Percentiles rank a stretch among this genome's conserved stretches.
These are phyloP conservation scores for Lamproptera curius DNA, from an alignment of 2,888 invertebrate species.

Conservation along the genomic window DNA sequence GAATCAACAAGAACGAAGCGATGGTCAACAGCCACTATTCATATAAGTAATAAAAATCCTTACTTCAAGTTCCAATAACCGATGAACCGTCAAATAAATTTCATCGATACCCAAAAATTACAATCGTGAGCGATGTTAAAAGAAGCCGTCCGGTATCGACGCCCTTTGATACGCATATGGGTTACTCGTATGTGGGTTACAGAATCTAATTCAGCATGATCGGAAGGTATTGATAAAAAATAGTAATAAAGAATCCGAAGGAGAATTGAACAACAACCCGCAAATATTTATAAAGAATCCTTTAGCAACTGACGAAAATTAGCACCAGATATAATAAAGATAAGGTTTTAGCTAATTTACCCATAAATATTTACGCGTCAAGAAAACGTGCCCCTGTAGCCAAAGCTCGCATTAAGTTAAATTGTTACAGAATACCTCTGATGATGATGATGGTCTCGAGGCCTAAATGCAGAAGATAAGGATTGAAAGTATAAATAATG, in stretches of 20 bases:
- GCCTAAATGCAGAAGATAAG: conserved; percentile 10
- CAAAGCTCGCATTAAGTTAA: conserved; percentile 16
- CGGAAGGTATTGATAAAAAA: conserved; percentile 22
- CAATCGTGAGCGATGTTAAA: too few relatives aligned
- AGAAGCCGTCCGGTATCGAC: too few relatives aligned
- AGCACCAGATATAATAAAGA: conserved; percentile 21
- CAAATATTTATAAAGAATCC: conserved; percentile 21
- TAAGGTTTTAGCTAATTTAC: conserved; percentile 14
- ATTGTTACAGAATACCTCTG: conserved; percentile 9
- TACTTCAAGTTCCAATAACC: too few relatives aligned
- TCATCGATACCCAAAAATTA: too few relatives aligned
- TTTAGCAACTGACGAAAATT: conserved; percentile 12
- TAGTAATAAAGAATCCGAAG: conserved; percentile 25
- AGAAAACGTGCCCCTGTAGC: conserved; percentile 21
- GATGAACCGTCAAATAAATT: too few relatives aligned
- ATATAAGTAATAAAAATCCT: too few relatives aligned
- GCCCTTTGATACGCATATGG: too few relatives aligned
- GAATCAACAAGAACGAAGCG: too few relatives aligned
- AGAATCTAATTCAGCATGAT: too few relatives aligned
- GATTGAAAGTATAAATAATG: conserved; percentile 9
- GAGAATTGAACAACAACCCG: conserved; percentile 19
- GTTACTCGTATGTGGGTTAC: too few relatives aligned
- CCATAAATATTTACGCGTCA: conserved; percentile 22
- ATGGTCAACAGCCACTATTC: too few relatives aligned
- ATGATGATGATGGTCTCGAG: too few relatives aligned